phyloP scores from a whole-genome alignment of 2,797 vertebrate species.

The Morus bassanus region DNA sequence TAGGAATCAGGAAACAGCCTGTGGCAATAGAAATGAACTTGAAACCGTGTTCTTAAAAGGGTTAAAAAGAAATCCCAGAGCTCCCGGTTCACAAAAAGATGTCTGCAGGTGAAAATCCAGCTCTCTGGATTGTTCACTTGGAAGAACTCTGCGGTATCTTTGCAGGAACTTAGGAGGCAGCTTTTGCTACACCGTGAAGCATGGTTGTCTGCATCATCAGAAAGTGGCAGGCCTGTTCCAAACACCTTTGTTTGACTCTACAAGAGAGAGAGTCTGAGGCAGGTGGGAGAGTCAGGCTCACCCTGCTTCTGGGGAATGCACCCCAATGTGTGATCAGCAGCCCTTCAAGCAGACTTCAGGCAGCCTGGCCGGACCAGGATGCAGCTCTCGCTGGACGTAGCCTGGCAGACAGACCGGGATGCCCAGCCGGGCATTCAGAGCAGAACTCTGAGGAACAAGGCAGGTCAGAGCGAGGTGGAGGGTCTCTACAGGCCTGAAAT shows the following conservation, averaged over 20 bases:
- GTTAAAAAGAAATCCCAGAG: background rate
- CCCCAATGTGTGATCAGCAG: background rate
- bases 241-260: no score
- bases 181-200: background rate
- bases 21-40: background rate
- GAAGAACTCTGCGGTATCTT: background rate
- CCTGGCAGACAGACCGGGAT: background rate
- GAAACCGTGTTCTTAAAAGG: background rate
- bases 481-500: background rate
- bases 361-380: rapidly evolving
- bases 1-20: background rate
- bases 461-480: background rate
- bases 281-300: background rate
- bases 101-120: background rate
- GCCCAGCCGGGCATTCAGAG: rapidly evolving
- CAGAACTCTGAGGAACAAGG: rapidly evolving
- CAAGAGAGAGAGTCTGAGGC: background rate
- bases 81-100: background rate
- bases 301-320: background rate
- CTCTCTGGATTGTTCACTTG: background rate
- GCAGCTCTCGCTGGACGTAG: rapidly evolving
- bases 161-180: background rate
- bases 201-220: rapidly evolving
- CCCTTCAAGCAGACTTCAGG: rapidly evolving
- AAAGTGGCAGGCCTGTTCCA: background rate